These are phyloP conservation scores for Theocolax elegans DNA, from an alignment of 1,140 invertebrate species.

Conservation along the genomic window DNA sequence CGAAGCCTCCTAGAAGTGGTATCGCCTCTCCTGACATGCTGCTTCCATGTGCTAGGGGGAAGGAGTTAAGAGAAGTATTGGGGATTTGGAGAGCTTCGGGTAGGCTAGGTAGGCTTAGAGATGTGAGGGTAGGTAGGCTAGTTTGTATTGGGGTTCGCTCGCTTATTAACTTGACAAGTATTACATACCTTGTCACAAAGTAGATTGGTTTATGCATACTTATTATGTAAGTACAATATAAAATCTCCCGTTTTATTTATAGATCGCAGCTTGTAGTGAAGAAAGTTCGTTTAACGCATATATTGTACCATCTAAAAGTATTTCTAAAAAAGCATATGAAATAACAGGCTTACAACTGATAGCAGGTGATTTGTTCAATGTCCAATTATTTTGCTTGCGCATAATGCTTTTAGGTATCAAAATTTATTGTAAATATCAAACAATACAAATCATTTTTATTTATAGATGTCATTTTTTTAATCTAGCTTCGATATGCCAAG, in stretches of 20 bases:
- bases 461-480: neutral
- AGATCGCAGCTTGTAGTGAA: constrained; percentile 16
- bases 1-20: too few relatives aligned
- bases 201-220: too few relatives aligned
- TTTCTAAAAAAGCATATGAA: neutral
- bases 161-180: too few relatives aligned
- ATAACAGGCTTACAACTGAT: constrained; percentile 6
- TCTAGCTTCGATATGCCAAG: constrained; percentile 4
- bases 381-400: constrained; percentile 13
- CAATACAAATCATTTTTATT: neutral
- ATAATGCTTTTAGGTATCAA: constrained; percentile 17
- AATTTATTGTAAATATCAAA: neutral
- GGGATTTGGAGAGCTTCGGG: too few relatives aligned
- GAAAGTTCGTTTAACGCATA: neutral
- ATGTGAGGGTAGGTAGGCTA: too few relatives aligned
- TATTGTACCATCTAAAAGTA: neutral
- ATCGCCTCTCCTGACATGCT: too few relatives aligned
- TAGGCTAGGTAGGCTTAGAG: too few relatives aligned
- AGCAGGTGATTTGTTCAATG: constrained; percentile 7
- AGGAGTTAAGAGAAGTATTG: too few relatives aligned
- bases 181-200: too few relatives aligned
- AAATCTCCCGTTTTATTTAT: neutral
- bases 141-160: too few relatives aligned
- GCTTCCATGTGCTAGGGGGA: too few relatives aligned
- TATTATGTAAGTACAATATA: too few relatives aligned